Percentiles rank a stretch among this genome's conserved stretches.
Conservation (phyloP, 2,888 invertebrate species). For the Oasisia sp. region DNA sequence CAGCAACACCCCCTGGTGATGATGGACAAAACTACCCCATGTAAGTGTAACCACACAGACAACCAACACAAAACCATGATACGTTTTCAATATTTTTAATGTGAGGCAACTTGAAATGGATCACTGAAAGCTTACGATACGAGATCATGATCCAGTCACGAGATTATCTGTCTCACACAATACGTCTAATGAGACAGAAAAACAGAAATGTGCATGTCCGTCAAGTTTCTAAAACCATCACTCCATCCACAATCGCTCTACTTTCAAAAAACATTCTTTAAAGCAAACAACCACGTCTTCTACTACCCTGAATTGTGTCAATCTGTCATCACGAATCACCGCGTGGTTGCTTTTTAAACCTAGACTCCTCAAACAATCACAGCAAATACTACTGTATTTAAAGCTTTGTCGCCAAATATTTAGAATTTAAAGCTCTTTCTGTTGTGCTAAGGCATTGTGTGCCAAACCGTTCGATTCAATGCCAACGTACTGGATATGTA, state of each 20-base stretch:
- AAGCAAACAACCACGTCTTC: no score
- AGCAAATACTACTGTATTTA: neutral
- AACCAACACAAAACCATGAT: neutral
- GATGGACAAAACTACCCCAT: no score
- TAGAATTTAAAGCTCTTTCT: neutral
- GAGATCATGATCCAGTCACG: neutral
- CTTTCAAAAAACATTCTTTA: no score
- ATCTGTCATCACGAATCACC: no score
- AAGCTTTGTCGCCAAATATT: neutral
- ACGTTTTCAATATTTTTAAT: neutral
- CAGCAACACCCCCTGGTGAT: no score
- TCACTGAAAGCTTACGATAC: neutral
- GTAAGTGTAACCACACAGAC: neutral
- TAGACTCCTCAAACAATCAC: neutral
- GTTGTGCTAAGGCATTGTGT: neutral
- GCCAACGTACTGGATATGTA: neutral
- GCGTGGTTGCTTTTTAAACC: no score
- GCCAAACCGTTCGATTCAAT: neutral
- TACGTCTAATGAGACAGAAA: neutral
- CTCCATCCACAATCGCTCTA: no score
- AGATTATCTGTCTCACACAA: neutral
- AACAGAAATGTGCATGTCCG: neutral
- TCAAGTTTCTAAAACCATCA: no score
- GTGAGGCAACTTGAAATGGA: neutral
- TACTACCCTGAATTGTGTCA: no score